Conservation (phyloP, 2,113 vertebrate species). For the Pardalotus punctatus region DNA sequence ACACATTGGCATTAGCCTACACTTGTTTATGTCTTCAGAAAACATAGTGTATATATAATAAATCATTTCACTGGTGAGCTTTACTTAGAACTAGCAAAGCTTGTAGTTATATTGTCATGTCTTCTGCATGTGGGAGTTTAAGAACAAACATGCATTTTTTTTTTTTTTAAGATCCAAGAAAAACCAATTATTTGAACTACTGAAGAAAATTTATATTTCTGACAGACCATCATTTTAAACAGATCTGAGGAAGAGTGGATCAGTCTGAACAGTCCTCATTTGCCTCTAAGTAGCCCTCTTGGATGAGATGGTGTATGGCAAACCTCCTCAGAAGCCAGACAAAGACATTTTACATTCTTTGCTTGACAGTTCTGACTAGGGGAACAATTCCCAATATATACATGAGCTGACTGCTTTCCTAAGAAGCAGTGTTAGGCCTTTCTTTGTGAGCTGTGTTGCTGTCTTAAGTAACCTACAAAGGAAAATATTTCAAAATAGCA, state of each 20-base stretch:
- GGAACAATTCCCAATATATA: not conserved
- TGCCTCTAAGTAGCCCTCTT: not conserved
- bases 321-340: not conserved
- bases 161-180: not conserved
- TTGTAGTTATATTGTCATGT: not conserved
- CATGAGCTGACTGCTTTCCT: not conserved
- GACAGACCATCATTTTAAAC: not conserved
- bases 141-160: not conserved
- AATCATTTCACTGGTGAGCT: not conserved
- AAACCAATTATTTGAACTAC: not conserved
- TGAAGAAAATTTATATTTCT: not conserved
- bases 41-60: not conserved
- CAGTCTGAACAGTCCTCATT: not conserved
- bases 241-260: not conserved
- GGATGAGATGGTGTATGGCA: rapidly evolving
- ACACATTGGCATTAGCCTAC: not conserved
- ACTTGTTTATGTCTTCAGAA: not conserved
- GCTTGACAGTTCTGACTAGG: not conserved
- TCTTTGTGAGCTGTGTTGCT: not conserved
- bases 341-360: not conserved
- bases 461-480: not conserved
- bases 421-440: not conserved
- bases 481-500: not conserved
- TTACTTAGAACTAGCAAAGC: not conserved
- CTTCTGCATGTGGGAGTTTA: not conserved